Conservation (phyloP, 2,113 vertebrate genomes). For the Saguinus midas region DNA sequence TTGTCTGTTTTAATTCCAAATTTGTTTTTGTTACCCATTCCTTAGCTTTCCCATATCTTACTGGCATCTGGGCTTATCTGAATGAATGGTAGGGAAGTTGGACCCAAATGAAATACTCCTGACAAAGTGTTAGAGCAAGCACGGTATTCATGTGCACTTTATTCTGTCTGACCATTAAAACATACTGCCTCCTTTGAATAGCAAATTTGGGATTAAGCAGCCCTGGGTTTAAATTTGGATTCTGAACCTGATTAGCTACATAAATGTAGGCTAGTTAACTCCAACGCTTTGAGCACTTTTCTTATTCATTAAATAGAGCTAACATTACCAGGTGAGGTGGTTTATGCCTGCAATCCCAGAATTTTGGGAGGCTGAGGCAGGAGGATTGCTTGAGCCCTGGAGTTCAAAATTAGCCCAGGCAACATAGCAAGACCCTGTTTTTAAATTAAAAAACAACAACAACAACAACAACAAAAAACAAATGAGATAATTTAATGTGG, state of each 20-base stretch:
- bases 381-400: too few species aligned
- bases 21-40: not conserved
- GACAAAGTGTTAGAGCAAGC: not conserved
- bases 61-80: not conserved
- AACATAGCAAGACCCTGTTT: too few species aligned
- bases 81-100: not conserved
- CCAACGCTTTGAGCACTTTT: not conserved
- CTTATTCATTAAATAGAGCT: not conserved
- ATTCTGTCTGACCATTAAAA: not conserved
- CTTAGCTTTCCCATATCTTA: not conserved
- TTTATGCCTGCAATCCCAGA: too few species aligned
- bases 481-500: not conserved
- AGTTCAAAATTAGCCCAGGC: too few species aligned
- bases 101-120: not conserved
- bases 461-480: not conserved
- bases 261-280: not conserved
- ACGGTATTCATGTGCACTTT: not conserved
- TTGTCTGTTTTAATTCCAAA: slow-evolving; percentile 18
- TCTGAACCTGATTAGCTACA: not conserved
- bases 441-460: too few species aligned
- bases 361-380: too few species aligned
- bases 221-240: not conserved
- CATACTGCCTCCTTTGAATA: not conserved
- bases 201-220: not conserved
- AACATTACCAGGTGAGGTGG: not conserved